These are phyloP conservation scores for Masnerella sp. DNA, from an alignment of 2,888 invertebrate species.

Conservation along the genomic window DNA sequence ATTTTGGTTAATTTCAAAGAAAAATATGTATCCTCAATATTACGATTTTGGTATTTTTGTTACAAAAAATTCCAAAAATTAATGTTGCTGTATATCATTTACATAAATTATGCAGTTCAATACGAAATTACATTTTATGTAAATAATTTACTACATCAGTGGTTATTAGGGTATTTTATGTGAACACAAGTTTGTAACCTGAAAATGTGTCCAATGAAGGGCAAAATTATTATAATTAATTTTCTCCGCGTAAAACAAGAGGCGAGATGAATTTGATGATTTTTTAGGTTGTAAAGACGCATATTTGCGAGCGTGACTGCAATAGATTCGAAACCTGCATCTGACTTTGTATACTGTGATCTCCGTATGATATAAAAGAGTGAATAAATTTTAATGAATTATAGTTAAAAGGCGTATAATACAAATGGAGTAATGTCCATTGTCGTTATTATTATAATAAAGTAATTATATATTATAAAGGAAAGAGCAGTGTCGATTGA, in stretches of 20 bases:
- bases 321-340: conserved; percentile 73
- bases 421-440: conserved; percentile 47
- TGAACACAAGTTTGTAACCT: conserved; percentile 35
- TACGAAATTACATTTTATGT: too few species aligned
- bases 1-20: too few species aligned
- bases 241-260: too few species aligned
- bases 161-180: too few species aligned
- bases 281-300: conserved; percentile 47
- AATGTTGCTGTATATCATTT: too few species aligned
- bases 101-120: too few species aligned
- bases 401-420: conserved; percentile 61
- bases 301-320: conserved; percentile 64
- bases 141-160: too few species aligned
- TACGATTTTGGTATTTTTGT: too few species aligned
- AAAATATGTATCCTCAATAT: too few species aligned
- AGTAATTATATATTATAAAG: conserved; percentile 33
- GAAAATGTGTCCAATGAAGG: too few species aligned
- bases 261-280: conserved; percentile 11
- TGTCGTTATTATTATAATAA: conserved; percentile 47
- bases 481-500: conserved; percentile 23
- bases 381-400: conserved; percentile 67
- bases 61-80: too few species aligned
- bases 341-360: conserved; percentile 78
- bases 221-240: too few species aligned
- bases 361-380: conserved; percentile 74